These are phyloP conservation scores for Drosophila pseudoananassae DNA, from an alignment of 1,140 invertebrate genomes.

Conservation along the genomic window DNA sequence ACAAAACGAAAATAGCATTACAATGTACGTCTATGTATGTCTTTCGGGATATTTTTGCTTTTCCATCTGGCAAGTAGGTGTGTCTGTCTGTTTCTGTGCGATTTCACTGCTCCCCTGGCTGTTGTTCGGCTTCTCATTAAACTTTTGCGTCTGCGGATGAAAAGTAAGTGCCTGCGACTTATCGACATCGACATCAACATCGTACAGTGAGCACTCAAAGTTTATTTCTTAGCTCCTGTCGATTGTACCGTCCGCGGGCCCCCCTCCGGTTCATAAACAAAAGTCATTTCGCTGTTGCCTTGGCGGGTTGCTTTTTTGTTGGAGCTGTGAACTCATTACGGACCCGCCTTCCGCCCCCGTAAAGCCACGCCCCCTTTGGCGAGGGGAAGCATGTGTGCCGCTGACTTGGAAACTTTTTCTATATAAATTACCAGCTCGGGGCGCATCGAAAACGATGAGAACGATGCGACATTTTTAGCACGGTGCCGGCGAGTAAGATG, in stretches of 20 bases:
- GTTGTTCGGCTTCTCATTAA: slow-evolving; percentile 31
- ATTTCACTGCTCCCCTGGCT: slow-evolving; percentile 4
- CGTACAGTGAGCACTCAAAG: slow-evolving; percentile 25
- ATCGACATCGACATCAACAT: slow-evolving; percentile 33
- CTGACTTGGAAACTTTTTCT: slow-evolving; percentile 56
- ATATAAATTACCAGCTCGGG: slow-evolving; percentile 67
- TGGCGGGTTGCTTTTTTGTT: slow-evolving; percentile 5
- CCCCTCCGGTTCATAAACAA: slow-evolving; percentile 36
- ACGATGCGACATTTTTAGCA: slow-evolving; percentile 49
- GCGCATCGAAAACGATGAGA: slow-evolving; percentile 39
- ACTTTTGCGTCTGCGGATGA: slow-evolving; percentile 43
- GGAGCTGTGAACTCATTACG: slow-evolving; percentile 41
- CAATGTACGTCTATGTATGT: slow-evolving; percentile 6
- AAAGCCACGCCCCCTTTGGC: background rate
- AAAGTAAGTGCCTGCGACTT: slow-evolving; percentile 33
- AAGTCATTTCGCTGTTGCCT: slow-evolving; percentile 56
- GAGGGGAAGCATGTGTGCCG: slow-evolving; percentile 41
- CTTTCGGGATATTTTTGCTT: no score
- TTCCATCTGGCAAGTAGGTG: no score
- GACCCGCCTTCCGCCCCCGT: slow-evolving; percentile 39
- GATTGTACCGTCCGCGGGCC: slow-evolving; percentile 10
- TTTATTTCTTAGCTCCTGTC: slow-evolving; percentile 16
- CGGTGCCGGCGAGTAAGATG: slow-evolving; percentile 13
- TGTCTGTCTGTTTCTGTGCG: slow-evolving; percentile 2
- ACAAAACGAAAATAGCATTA: slow-evolving; percentile 30